These are phyloP conservation scores for Nemotelus pantherinus DNA, from an alignment of 2,888 invertebrate genomes.

Conservation along the genomic window DNA sequence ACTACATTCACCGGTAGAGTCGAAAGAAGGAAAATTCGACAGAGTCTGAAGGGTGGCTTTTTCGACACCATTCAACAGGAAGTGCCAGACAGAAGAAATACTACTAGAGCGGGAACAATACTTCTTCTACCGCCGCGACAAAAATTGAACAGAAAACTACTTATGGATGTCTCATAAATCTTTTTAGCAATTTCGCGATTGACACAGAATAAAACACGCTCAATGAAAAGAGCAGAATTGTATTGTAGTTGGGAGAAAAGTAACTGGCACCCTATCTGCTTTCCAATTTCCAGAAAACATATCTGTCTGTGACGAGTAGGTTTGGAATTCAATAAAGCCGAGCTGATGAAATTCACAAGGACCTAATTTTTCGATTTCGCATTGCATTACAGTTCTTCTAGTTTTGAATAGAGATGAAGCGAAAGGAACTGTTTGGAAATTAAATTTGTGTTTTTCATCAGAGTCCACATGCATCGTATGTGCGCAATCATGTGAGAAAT, in stretches of 20 bases:
- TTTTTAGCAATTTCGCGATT: conserved; percentile 49
- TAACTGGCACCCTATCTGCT: conserved; percentile 26
- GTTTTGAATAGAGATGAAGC: not conserved
- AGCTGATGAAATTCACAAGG: conserved; percentile 17
- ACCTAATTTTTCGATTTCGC: conserved; percentile 41
- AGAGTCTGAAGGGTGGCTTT: conserved; percentile 7
- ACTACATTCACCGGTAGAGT: not conserved
- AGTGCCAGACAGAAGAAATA: conserved; percentile 3
- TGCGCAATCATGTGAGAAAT: conserved; percentile 37
- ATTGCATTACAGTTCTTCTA: conserved; percentile 20
- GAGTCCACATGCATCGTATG: conserved; percentile 12
- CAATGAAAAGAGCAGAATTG: conserved; percentile 17
- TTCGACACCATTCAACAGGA: conserved; percentile 26
- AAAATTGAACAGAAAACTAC: conserved; percentile 43
- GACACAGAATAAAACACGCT: conserved; percentile 46
- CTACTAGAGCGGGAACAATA: conserved; percentile 9
- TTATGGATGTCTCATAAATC: conserved; percentile 50
- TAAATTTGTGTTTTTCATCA: conserved; percentile 39
- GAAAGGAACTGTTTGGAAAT: conserved; percentile 30
- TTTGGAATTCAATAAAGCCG: conserved; percentile 45
- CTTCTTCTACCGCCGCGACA: not conserved
- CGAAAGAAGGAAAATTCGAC: not conserved
- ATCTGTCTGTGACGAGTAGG: conserved; percentile 33
- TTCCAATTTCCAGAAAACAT: conserved; percentile 38
- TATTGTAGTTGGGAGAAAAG: not conserved